These are phyloP conservation scores for Hyphantria cunea DNA, from an alignment of 1,140 invertebrate genomes.

Conservation along the genomic window DNA sequence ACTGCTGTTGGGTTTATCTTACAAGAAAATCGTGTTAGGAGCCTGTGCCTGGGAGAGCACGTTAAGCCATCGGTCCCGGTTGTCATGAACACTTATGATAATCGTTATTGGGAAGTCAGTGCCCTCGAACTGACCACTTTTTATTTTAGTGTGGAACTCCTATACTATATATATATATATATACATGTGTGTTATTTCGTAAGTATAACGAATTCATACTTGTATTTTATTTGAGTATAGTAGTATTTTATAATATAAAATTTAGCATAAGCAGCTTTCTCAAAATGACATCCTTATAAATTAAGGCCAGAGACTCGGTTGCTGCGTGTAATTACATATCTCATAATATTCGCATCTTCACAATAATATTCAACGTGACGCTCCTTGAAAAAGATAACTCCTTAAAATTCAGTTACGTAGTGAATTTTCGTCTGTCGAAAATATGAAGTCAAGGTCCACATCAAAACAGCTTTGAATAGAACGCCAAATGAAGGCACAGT, in stretches of 20 bases:
- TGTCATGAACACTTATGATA: no score
- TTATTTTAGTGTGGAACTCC: background rate
- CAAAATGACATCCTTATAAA: background rate
- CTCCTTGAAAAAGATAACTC: constrained; percentile 24
- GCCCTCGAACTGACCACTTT: no score
- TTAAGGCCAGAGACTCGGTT: background rate
- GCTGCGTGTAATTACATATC: constrained; percentile 5
- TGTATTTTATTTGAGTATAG: background rate
- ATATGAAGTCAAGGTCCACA: constrained; percentile 43
- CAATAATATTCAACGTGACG: constrained; percentile 9
- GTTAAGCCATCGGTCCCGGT: no score
- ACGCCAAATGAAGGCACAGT: constrained; percentile 56
- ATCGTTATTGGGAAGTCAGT: no score
- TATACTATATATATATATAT: no score
- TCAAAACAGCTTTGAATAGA: constrained; percentile 58
- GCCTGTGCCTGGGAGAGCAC: no score
- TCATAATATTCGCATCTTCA: background rate
- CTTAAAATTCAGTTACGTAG: constrained; percentile 32
- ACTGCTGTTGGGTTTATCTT: no score
- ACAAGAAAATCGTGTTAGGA: no score
- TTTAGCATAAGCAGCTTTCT: background rate
- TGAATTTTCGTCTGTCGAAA: constrained; percentile 41
- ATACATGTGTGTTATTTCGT: no score
- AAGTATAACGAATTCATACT: constrained; percentile 1
- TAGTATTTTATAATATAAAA: background rate